Evolutionary conservation across 2,113 vertebrate species (phyloP).

Genomic region (Archilochus colubris): DNA sequence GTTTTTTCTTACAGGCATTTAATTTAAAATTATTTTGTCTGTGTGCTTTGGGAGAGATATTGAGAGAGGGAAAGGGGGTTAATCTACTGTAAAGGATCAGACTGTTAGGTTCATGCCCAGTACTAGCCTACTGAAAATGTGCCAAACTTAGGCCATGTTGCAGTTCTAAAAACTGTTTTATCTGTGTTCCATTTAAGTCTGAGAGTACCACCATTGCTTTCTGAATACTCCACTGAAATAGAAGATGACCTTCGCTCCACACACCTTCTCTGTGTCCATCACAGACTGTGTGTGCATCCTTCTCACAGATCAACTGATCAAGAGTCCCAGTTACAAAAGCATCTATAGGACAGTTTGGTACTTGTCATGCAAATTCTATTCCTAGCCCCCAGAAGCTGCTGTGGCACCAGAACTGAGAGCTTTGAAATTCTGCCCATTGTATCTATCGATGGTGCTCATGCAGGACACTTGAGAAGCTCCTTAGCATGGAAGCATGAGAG

Average conservation of each 20-base stretch:
- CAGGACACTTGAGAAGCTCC: neutral
- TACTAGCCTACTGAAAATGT: neutral
- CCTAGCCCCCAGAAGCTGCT: neutral
- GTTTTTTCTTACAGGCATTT: neutral
- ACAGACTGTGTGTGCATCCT: neutral
- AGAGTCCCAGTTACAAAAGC: neutral
- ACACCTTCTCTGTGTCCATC: neutral
- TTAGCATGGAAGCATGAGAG: neutral
- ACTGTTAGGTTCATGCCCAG: neutral
- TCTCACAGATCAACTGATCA: neutral
- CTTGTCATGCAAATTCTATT: neutral
- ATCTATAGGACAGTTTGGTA: neutral
- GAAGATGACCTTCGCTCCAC: neutral
- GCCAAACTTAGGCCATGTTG: neutral
- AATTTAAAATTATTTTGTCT: neutral
- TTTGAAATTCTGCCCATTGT: neutral
- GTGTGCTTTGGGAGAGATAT: neutral
- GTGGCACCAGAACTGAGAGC: neutral
- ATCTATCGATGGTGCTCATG: neutral
- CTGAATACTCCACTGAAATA: neutral
- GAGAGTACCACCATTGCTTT: neutral
- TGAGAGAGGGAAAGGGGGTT: neutral
- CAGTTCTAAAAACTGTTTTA: neutral
- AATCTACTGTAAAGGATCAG: neutral
- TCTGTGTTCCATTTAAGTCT: neutral